A percentile compares a stretch with the other conserved stretches of the same genome.
Evolutionary conservation across 2,888 invertebrate species (phyloP).

Genomic region (Isotomurus palustris): DNA sequence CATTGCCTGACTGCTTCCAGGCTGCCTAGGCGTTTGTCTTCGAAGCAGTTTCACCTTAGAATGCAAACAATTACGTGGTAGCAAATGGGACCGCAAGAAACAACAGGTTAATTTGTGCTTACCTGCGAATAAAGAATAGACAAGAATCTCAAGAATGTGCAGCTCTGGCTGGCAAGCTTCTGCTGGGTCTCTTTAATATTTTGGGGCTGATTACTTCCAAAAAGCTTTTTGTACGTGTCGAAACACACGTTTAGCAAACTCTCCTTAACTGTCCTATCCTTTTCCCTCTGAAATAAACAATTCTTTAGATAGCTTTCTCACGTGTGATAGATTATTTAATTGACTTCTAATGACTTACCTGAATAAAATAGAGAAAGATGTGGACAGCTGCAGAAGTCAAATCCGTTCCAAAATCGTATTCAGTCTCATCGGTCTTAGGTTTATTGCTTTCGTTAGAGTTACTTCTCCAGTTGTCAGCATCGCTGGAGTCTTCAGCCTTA

Average conservation of each 20-base stretch:
- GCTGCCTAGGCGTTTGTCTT: conserved; percentile 31
- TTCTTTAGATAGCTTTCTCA: no score
- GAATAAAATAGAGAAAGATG: conserved; percentile 78
- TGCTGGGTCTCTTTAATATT: background rate
- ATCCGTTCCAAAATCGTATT: conserved; percentile 60
- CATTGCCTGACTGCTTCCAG: conserved; percentile 55
- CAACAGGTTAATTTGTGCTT: background rate
- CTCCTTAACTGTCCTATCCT: conserved; percentile 81
- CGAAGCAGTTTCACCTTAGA: conserved; percentile 41
- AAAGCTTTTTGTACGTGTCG: conserved; percentile 41
- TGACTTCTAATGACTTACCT: conserved; percentile 51
- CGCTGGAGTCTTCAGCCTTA: conserved; percentile 10
- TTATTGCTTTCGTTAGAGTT: background rate
- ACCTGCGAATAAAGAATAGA: conserved; percentile 38
- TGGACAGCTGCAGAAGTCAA: conserved; percentile 79
- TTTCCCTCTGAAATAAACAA: conserved; percentile 61
- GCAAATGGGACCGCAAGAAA: background rate
- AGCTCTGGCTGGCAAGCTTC: conserved; percentile 28
- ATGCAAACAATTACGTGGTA: background rate
- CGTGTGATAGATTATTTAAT: background rate
- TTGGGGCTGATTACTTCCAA: conserved; percentile 8
- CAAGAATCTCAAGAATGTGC: conserved; percentile 40
- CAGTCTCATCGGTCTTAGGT: conserved; percentile 14
- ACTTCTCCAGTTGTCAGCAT: background rate
- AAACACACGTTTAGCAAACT: conserved; percentile 76